phyloP scores from a whole-genome alignment of 2,888 invertebrate species.

The Nasonia oneida region DNA sequence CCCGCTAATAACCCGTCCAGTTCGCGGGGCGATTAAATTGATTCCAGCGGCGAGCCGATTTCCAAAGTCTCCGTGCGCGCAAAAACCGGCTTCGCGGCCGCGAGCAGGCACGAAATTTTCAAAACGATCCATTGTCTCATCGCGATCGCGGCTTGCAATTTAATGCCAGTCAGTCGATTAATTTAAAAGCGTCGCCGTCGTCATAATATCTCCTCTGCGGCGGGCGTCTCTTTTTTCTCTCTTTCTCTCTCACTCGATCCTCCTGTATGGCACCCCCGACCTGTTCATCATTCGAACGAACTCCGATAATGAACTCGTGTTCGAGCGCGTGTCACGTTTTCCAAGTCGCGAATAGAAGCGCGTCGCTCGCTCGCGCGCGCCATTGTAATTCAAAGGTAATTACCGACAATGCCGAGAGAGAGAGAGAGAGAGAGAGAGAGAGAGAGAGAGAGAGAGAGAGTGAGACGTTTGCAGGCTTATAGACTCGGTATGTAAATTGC shows the following conservation, averaged over 20 bases:
- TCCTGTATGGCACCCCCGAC: background rate
- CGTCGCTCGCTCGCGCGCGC: background rate
- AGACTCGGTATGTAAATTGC: constrained; percentile 53
- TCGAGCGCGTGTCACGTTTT: constrained; percentile 37
- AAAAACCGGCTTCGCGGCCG: background rate
- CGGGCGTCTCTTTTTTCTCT: background rate
- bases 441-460: too few species aligned
- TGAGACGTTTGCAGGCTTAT: constrained; percentile 36
- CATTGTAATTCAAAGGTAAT: constrained; percentile 61
- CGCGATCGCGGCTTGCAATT: constrained; percentile 12
- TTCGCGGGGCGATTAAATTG: constrained; percentile 23
- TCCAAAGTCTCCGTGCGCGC: background rate
- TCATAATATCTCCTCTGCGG: background rate
- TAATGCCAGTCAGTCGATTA: constrained; percentile 13
- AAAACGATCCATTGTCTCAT: constrained; percentile 48
- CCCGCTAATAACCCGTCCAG: constrained; percentile 22
- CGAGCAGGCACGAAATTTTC: background rate
- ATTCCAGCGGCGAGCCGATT: constrained; percentile 1
- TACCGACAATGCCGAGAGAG: constrained; percentile 38
- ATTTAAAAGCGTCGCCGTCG: constrained; percentile 19
- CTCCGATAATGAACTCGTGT: constrained; percentile 32
- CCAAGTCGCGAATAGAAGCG: constrained; percentile 28
- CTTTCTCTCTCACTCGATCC: background rate
- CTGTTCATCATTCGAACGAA: constrained; percentile 32
- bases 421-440: background rate